Percentiles rank a stretch among this genome's conserved stretches.
phyloP scores from a whole-genome alignment of 2,888 invertebrate genomes.

The Plagodis dolabraria region DNA sequence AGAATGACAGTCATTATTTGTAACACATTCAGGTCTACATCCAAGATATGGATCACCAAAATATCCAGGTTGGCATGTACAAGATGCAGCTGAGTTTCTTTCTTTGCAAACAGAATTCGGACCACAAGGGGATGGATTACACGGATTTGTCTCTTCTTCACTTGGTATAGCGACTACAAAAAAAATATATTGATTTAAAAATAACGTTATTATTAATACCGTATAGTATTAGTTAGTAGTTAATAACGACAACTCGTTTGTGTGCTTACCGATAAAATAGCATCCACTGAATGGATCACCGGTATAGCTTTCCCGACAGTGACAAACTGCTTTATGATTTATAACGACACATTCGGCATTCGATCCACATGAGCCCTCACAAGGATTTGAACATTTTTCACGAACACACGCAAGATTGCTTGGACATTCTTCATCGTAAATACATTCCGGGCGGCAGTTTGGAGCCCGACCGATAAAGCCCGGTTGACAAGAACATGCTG shows the following conservation, averaged over 20 bases:
- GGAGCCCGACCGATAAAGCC: conserved; percentile 93
- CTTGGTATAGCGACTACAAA: conserved; percentile 83
- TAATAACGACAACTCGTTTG: neutral
- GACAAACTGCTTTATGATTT: conserved; percentile 93
- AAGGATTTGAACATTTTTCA: conserved; percentile 93
- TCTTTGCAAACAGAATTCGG: conserved; percentile 94
- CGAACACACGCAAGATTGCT: conserved; percentile 93
- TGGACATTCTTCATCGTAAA: conserved; percentile 93
- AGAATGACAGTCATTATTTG: conserved; percentile 91
- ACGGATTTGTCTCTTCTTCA: conserved; percentile 89
- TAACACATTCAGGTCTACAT: conserved; percentile 94
- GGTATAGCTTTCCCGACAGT: conserved; percentile 90
- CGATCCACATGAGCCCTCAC: conserved; percentile 93
- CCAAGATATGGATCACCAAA: conserved; percentile 94
- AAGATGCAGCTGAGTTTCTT: conserved; percentile 92
- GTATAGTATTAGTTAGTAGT: too few species aligned
- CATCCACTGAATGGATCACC: conserved; percentile 95
- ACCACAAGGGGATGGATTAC: conserved; percentile 94
- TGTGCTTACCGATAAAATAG: conserved; percentile 70
- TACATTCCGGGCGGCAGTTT: conserved; percentile 94
- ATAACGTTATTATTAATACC: neutral
- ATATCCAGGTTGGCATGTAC: conserved; percentile 92
- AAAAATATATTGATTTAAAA: conserved; percentile 18
- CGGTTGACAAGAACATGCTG: conserved; percentile 91
- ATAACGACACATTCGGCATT: conserved; percentile 92